A percentile compares a stretch with the other conserved stretches of the same genome.
Evolutionary conservation across 2,797 vertebrate genomes (phyloP).

Genomic region (Bovichtus diacanthus): DNA sequence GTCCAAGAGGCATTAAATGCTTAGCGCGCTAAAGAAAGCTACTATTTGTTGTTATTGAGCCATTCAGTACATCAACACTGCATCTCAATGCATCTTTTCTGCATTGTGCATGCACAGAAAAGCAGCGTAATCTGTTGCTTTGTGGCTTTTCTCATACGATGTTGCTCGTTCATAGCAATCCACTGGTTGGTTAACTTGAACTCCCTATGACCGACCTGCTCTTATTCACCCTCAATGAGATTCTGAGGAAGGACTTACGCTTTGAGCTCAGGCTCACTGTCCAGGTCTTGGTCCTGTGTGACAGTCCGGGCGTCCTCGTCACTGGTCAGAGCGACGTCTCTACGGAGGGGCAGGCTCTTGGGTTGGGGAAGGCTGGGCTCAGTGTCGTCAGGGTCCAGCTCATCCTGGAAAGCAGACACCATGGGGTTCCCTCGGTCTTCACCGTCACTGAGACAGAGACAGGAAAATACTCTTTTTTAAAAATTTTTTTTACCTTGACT

Average conservation of each 20-base stretch:
- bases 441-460: conserved; percentile 85
- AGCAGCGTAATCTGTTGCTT: neutral
- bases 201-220: neutral
- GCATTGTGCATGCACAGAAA: no score
- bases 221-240: neutral
- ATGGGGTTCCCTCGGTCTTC: conserved; percentile 91
- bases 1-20: neutral
- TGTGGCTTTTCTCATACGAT: neutral
- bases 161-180: neutral
- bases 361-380: conserved; percentile 66
- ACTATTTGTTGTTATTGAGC: no score
- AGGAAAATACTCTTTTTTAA: neutral
- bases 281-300: conserved; percentile 73
- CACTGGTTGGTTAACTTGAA: neutral
- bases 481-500: neutral
- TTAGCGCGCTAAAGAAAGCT: neutral
- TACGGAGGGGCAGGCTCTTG: conserved; percentile 76
- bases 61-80: no score
- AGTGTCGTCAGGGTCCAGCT: conserved; percentile 91
- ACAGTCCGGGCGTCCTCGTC: conserved; percentile 85
- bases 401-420: conserved; percentile 94
- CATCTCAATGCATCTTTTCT: no score
- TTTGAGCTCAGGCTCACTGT: conserved; percentile 78
- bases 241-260: conserved; percentile 80
- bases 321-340: conserved; percentile 87